Percentiles rank a stretch among this genome's conserved stretches.
phyloP scores from a whole-genome alignment of 2,888 invertebrate genomes.

The Endomychus coccineus region DNA sequence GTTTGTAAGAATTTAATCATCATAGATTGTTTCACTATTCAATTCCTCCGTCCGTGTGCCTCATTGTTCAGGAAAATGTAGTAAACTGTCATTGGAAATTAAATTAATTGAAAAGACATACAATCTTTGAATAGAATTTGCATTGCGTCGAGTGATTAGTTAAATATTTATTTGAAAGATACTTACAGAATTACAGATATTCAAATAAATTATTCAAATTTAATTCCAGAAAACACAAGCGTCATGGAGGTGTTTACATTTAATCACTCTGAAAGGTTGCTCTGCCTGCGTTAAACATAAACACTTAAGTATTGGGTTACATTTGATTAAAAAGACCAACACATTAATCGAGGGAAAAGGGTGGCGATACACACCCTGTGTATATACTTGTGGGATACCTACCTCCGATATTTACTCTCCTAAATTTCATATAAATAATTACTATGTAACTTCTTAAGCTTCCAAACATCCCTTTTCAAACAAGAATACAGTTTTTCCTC shows the following conservation, averaged over 20 bases:
- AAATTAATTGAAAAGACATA: slow-evolving; percentile 1
- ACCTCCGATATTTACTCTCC: neutral
- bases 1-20: too few species aligned
- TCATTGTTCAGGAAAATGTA: neutral
- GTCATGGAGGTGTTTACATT: slow-evolving; percentile 40
- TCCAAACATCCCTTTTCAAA: too few species aligned
- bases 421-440: neutral
- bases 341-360: slow-evolving; percentile 39
- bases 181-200: slow-evolving; percentile 29
- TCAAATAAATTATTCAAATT: slow-evolving; percentile 41
- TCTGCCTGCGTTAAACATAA: slow-evolving; percentile 37
- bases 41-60: too few species aligned
- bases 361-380: slow-evolving; percentile 1
- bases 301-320: slow-evolving; percentile 42
- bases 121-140: slow-evolving; percentile 24
- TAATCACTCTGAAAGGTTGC: slow-evolving; percentile 43
- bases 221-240: slow-evolving; percentile 38
- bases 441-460: neutral
- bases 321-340: slow-evolving; percentile 43
- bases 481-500: too few species aligned
- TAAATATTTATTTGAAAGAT: slow-evolving; percentile 27
- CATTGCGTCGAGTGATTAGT: slow-evolving; percentile 20
- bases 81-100: neutral
- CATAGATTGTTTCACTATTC: too few species aligned
- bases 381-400: neutral